Evolutionary conservation across 2,888 invertebrate species (phyloP).

Genomic region (Drosophila suboccidentalis): DNA sequence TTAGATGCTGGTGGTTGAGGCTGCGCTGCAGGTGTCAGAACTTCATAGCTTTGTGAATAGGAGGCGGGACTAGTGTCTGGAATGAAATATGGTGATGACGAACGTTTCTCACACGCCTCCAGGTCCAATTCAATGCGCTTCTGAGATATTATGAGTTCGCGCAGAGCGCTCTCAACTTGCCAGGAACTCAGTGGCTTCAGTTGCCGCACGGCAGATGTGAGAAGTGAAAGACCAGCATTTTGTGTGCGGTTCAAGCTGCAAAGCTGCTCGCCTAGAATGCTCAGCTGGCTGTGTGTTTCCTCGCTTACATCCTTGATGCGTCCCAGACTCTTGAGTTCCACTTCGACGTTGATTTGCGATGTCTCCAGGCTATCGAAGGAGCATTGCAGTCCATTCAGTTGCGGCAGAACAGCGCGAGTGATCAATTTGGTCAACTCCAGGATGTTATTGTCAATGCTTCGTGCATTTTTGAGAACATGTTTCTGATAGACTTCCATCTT

Average conservation of each 20-base stretch:
- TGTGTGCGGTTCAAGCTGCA: constrained; percentile 58
- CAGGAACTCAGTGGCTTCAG: constrained; percentile 56
- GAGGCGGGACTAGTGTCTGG: background rate
- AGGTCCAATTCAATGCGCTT: constrained; percentile 68
- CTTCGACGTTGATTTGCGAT: constrained; percentile 66
- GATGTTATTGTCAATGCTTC: constrained; percentile 53
- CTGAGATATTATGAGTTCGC: constrained; percentile 65
- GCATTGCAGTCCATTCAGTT: constrained; percentile 62
- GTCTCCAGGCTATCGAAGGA: constrained; percentile 64
- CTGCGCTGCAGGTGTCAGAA: background rate
- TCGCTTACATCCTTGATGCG: constrained; percentile 51
- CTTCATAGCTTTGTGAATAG: constrained; percentile 1
- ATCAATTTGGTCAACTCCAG: constrained; percentile 56
- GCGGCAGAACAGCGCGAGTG: constrained; percentile 61
- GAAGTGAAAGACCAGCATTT: constrained; percentile 30
- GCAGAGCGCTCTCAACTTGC: constrained; percentile 59
- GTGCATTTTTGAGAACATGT: constrained; percentile 43
- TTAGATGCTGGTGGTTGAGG: background rate
- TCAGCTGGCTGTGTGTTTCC: constrained; percentile 43
- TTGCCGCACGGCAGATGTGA: constrained; percentile 39
- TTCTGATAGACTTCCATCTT: constrained; percentile 63
- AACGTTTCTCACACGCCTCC: constrained; percentile 45
- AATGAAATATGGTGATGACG: background rate
- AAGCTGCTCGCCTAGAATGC: constrained; percentile 39
- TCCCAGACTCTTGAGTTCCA: constrained; percentile 52